Evolutionary conservation across 2,797 vertebrate genomes (phyloP).

Genomic region (Chaetodon trifasciatus): DNA sequence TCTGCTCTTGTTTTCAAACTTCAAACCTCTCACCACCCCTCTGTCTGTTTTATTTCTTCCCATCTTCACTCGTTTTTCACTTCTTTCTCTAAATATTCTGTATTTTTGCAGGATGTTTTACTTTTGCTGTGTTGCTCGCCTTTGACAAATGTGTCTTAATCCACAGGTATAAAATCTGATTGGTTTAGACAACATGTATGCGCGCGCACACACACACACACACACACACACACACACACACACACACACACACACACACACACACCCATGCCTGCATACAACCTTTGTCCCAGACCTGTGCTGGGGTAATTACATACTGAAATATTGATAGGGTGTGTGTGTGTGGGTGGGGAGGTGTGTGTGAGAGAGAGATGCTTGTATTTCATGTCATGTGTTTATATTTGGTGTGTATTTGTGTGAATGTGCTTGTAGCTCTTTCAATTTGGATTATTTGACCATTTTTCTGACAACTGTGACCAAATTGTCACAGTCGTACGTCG

Average conservation of each 20-base stretch:
- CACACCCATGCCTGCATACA: constrained; percentile 40
- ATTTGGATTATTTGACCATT: background rate
- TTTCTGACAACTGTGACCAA: background rate
- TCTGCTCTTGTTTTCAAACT: background rate
- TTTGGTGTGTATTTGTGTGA: background rate
- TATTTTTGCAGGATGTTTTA: background rate
- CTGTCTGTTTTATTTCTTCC: background rate
- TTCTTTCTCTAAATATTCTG: background rate
- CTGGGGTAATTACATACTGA: constrained; percentile 82
- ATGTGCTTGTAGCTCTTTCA: background rate
- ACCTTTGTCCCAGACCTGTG: constrained; percentile 75
- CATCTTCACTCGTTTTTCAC: background rate
- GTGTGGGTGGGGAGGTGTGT: background rate
- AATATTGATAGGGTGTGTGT: constrained; percentile 81
- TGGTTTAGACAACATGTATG: constrained; percentile 10
- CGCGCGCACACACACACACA: constrained; percentile 27
- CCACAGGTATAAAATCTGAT: constrained; percentile 22
- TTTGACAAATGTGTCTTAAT: constrained; percentile 5
- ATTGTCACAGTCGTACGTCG: too few relatives aligned
- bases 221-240: constrained; percentile 24
- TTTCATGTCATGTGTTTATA: constrained; percentile 12
- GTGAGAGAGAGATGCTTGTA: background rate
- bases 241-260: constrained; percentile 27
- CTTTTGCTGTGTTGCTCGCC: background rate
- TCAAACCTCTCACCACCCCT: background rate